phyloP scores from a whole-genome alignment of 2,113 vertebrate genomes.

The Pangasianodon hypophthalmus region DNA sequence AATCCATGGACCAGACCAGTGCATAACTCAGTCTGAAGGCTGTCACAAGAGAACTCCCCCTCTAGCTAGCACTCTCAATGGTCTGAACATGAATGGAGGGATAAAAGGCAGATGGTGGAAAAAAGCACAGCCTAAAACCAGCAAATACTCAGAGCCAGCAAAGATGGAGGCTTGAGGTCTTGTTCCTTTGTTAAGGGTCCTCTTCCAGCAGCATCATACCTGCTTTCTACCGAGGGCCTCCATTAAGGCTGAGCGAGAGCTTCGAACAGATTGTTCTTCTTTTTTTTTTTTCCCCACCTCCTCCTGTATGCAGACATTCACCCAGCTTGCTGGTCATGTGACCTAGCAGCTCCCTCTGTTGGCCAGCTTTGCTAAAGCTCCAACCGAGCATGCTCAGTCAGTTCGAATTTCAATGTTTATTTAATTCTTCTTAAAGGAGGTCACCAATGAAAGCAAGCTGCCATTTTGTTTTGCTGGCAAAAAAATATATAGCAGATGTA shows the following conservation, averaged over 20 bases:
- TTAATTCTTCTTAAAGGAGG: conserved; percentile 52
- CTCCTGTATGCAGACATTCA: conserved; percentile 73
- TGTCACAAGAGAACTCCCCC: conserved; percentile 26
- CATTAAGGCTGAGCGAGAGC: conserved; percentile 69
- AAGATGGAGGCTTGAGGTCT: conserved; percentile 50
- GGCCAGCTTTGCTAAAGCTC: conserved; percentile 66
- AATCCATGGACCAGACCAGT: conserved; percentile 25
- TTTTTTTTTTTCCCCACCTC: conserved; percentile 63
- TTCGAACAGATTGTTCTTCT: conserved; percentile 72
- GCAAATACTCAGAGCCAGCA: conserved; percentile 46
- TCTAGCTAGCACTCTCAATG: conserved; percentile 40
- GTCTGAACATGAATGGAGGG: conserved; percentile 48
- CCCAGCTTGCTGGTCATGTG: conserved; percentile 69
- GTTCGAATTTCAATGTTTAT: conserved; percentile 60
- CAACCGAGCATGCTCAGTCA: conserved; percentile 74
- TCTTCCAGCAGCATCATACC: conserved; percentile 75
- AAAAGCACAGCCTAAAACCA: conserved; percentile 43
- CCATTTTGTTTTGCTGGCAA: conserved; percentile 39
- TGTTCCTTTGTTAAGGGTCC: conserved; percentile 44
- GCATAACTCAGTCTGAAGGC: conserved; percentile 39
- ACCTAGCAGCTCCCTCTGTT: conserved; percentile 77
- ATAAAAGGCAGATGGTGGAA: conserved; percentile 51
- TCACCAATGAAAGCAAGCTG: conserved; percentile 53
- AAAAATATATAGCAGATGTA: not conserved
- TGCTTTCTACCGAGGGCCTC: conserved; percentile 77